These are phyloP conservation scores for Oxyteleia sp. DNA, from an alignment of 2,888 invertebrate genomes.

Conservation along the genomic window DNA sequence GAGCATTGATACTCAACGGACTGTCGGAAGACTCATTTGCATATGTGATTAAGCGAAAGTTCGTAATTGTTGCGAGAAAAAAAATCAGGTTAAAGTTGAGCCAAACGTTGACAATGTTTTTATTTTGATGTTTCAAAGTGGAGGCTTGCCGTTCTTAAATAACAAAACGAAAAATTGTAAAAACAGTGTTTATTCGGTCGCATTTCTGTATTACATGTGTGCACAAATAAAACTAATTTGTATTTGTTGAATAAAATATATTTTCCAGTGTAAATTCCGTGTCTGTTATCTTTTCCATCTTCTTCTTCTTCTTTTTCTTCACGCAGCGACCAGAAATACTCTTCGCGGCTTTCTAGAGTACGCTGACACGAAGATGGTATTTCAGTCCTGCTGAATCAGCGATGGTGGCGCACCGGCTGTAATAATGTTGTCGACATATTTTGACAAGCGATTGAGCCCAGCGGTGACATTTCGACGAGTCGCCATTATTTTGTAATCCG, in stretches of 20 bases:
- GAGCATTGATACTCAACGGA: neutral
- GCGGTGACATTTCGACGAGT: constrained; percentile 13
- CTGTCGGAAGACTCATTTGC: neutral
- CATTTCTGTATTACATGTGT: no score
- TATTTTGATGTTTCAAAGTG: no score
- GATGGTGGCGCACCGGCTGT: constrained; percentile 82
- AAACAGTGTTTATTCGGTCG: no score
- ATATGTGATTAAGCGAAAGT: neutral
- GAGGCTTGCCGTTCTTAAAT: no score
- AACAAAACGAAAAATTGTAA: no score
- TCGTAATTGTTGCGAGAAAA: neutral
- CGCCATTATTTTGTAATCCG: neutral
- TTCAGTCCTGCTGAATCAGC: constrained; percentile 86
- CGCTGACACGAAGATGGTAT: constrained; percentile 85
- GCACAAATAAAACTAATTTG: no score
- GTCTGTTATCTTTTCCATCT: neutral
- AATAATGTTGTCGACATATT: constrained; percentile 77
- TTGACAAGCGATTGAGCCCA: neutral
- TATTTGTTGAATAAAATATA: no score
- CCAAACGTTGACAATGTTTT: no score
- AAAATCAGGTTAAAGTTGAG: no score
- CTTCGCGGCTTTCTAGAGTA: constrained; percentile 81
- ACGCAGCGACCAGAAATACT: constrained; percentile 72
- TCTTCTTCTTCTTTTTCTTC: constrained; percentile 13
- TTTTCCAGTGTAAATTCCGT: neutral